Conservation (phyloP, 2,888 invertebrate species). For the Achlya flavicornis region DNA sequence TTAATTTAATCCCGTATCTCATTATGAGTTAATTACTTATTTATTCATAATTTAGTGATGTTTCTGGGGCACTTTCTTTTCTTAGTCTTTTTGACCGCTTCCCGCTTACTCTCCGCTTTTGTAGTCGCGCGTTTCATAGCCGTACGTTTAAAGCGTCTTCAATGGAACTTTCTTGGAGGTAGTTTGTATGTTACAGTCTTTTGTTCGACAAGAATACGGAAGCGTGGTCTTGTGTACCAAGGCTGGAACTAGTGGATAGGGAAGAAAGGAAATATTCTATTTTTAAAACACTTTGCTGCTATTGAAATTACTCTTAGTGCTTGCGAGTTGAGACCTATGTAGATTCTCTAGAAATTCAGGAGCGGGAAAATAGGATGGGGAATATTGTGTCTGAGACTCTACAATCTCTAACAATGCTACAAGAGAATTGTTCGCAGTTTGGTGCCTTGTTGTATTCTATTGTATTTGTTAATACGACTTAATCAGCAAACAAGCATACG, state of each 20-base stretch:
- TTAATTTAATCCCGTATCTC: background rate
- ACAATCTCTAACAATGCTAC: too few relatives aligned
- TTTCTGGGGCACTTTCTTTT: background rate
- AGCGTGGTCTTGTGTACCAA: conserved; percentile 32
- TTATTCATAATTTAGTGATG: background rate
- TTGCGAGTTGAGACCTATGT: background rate
- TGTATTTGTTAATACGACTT: too few relatives aligned
- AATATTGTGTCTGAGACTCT: background rate
- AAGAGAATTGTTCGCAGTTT: too few relatives aligned
- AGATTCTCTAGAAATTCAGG: background rate
- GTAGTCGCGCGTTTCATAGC: conserved; percentile 44
- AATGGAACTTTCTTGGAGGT: conserved; percentile 36
- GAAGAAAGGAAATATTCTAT: conserved; percentile 38
- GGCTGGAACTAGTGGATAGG: conserved; percentile 43
- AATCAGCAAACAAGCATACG: too few relatives aligned
- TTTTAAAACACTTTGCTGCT: conserved; percentile 18
- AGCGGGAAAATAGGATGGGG: background rate
- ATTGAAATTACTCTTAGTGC: conserved; percentile 6
- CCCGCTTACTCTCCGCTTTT: conserved; percentile 10
- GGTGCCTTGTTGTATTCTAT: too few relatives aligned
- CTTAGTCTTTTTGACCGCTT: background rate
- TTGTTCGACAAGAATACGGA: conserved; percentile 62
- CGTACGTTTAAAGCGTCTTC: conserved; percentile 41
- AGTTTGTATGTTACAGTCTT: conserved; percentile 56
- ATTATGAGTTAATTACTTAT: background rate